A percentile compares a stretch with the other conserved stretches of the same genome.
phyloP scores from a whole-genome alignment of 2,113 vertebrate species.

The Spheniscus mendiculus region DNA sequence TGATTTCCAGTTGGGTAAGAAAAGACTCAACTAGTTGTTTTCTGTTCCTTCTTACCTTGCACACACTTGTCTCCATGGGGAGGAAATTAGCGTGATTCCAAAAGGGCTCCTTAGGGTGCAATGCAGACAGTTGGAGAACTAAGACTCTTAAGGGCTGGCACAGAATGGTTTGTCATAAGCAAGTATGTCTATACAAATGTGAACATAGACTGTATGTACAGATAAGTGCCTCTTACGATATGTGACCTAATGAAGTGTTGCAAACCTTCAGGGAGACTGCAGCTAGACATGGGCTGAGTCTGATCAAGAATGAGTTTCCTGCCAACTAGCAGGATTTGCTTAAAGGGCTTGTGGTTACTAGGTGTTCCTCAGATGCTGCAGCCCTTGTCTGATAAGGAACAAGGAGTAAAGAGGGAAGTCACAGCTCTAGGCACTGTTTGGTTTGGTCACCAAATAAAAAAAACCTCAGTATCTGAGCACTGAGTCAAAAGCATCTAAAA shows the following conservation, averaged over 20 bases:
- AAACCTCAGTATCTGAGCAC: neutral
- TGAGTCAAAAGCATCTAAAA: neutral
- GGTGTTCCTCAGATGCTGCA: neutral
- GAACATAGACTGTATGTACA: neutral
- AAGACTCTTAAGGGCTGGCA: neutral
- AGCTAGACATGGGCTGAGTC: neutral
- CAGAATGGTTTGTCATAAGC: neutral
- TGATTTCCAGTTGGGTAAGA: neutral
- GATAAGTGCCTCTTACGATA: neutral
- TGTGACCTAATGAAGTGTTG: neutral
- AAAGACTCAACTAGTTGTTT: neutral
- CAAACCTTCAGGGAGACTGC: neutral
- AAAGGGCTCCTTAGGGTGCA: neutral
- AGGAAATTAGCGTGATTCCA: neutral
- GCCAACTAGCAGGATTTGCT: neutral
- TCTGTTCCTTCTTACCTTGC: neutral
- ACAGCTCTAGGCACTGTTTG: neutral
- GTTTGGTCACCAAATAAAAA: neutral
- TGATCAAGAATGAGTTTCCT: neutral
- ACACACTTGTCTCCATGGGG: neutral
- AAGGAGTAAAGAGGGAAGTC: neutral
- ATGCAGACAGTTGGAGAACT: neutral
- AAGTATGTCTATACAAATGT: neutral
- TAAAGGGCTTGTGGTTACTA: neutral
- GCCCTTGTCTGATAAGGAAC: neutral